Conservation (phyloP, 2,888 invertebrate species). For the Euplagia quadripunctaria region DNA sequence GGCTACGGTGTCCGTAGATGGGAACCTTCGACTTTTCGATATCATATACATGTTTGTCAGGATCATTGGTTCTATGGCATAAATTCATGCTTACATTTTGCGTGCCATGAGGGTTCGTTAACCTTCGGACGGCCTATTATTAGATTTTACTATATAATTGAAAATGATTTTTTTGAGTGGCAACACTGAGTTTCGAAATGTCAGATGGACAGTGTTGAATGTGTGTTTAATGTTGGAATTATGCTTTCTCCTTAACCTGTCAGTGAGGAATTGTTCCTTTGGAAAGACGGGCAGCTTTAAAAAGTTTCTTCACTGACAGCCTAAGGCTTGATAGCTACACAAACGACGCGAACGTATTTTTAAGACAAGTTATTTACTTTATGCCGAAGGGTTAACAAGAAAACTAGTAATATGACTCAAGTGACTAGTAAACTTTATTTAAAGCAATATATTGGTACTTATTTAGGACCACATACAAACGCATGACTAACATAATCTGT, state of each 20-base stretch:
- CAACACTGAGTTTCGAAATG: neutral
- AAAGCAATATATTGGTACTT: too few relatives aligned
- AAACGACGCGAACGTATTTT: too few relatives aligned
- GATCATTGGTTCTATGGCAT: neutral
- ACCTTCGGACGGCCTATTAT: neutral
- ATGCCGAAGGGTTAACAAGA: too few relatives aligned
- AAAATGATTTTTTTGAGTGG: neutral
- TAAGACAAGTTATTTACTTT: too few relatives aligned
- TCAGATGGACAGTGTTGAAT: neutral
- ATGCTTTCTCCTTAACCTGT: neutral
- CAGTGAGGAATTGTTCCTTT: too few relatives aligned
- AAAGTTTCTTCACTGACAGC: too few relatives aligned
- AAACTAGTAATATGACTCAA: too few relatives aligned
- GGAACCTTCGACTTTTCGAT: neutral
- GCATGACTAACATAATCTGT: too few relatives aligned
- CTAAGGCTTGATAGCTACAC: too few relatives aligned
- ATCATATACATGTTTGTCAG: neutral
- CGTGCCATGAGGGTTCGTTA: neutral
- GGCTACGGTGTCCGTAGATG: slow-evolving; percentile 35
- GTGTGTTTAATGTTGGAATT: neutral
- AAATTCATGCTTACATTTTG: neutral
- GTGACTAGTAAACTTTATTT: too few relatives aligned
- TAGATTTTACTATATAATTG: neutral
- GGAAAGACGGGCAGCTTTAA: too few relatives aligned
- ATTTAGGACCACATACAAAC: too few relatives aligned